Conservation (phyloP, 1,140 invertebrate species). For the Pseudomyrmex cubaensis region DNA sequence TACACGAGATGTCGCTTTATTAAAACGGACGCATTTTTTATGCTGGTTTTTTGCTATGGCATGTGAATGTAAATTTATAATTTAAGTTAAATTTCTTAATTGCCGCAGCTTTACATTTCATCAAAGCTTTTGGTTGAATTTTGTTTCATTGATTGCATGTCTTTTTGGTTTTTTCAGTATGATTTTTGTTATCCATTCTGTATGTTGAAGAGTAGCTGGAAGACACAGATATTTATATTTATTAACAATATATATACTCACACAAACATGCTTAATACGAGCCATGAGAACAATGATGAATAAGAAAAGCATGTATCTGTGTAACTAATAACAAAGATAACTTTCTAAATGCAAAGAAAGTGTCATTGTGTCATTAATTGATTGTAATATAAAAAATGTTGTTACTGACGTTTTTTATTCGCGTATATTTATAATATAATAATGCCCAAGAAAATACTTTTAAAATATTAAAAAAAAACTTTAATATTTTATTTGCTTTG, state of each 20-base stretch:
- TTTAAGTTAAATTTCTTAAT: constrained; percentile 30
- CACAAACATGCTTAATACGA: constrained; percentile 56
- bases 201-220: constrained; percentile 74
- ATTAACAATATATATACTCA: constrained; percentile 59
- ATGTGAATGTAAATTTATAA: constrained; percentile 17
- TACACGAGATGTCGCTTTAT: constrained; percentile 6
- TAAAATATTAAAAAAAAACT: too few species aligned
- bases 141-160: constrained; percentile 69
- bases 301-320: constrained; percentile 55
- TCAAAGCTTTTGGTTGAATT: constrained; percentile 45
- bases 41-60: neutral
- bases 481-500: too few species aligned
- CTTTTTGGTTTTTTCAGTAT: constrained; percentile 69
- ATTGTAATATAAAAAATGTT: neutral
- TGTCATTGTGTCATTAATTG: constrained; percentile 9
- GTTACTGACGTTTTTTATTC: neutral
- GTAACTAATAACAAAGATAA: constrained; percentile 55
- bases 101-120: constrained; percentile 45
- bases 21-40: neutral
- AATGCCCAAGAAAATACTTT: too few species aligned
- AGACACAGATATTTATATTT: constrained; percentile 59
- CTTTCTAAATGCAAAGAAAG: neutral
- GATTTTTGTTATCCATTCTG: constrained; percentile 82
- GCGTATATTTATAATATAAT: neutral
- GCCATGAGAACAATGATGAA: constrained; percentile 38